Base-by-base conservation (phyloP, 2,797 vertebrate species). In the Acipenser oxyrinchus region DNA sequence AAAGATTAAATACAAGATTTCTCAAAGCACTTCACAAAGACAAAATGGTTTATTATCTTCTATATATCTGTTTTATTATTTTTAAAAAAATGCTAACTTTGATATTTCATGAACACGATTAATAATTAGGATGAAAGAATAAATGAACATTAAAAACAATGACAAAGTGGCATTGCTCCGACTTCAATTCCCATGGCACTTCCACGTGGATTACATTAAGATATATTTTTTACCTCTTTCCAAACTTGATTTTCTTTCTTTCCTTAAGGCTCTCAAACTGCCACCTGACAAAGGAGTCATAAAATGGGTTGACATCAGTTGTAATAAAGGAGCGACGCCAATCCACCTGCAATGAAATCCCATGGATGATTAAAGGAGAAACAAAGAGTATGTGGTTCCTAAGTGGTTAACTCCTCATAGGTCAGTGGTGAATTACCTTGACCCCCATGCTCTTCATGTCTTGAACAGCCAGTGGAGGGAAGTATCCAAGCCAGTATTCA, bases 281-380 rank as follows among this genome's bases (percentile, higher is more conserved):
- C 96, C 96, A 99, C 8, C 89, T 89, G 57, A 99, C 93, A 67
- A 99, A 99, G 10, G 97, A 97, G 78, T 99, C 97, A 1, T 99
- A 99, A 67, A 92, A 99, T 23, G 97, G 97, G 66, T 99, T 99
- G 59, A 95, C 93, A 60, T 98, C 87, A 2, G 97, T 99, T 13
- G 96, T 99, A 70, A 98, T 89, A 78, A 99, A 99, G 8, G 96
- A 99, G 18, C 97, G 94, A 18, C 97, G 91, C 97, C 97, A 99
- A 67, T 99, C 97, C 71, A 96, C 86, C 97, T 99, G 74, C 71
- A 70, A 76, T 13, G 12, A 10, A 51, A 53, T 7, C 6, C 6
- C 13, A 13, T 51, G 6, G 0, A 1, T n/a, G 49, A 13, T 51
- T 15, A 52, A 6, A n/a, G 50, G 63, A 50, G 10, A 63, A 63